Evolutionary conservation across 2,797 vertebrate species (phyloP), one percentile per base, ranked within the genome.

Genomic region (Carapus acus): DNA sequence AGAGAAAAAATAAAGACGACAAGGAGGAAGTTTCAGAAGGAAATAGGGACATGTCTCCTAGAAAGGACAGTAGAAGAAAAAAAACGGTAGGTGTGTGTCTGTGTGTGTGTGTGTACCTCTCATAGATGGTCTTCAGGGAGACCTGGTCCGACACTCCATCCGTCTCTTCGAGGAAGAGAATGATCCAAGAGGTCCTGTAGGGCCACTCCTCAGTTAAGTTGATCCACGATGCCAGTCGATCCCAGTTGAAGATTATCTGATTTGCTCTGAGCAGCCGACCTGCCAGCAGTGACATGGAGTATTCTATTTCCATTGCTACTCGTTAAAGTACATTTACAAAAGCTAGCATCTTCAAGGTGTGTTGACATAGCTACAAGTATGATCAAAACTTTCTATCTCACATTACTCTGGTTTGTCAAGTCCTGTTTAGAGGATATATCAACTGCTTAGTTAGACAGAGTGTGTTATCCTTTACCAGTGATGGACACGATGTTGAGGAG

Each of bases 121-220:
- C 96, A 51, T 99, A 99, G 74, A 98, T 93, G 45, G 87, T 87
- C 80, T 93, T 99, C 38, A 99, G 81, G 0, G 92, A 84, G 70
- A 91, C 83, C 42, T 94, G 93, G 71, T 97, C 95, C 0, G 92
- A 88, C 63, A 98, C 77, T 22, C 90, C 89, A 4, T 98, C 94
- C 0, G 89, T 93, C 81, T 99, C 96, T 71, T 98, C 96, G 73
- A 99, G 78, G 80, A 93, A 97, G 1, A 99, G 71, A 58, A 99
- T 97, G 68, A 99, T 91, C 96, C 96, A 99, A 0, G 96, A 99
- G 0, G 95, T 99, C 40, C 96, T 89, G 62, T 99, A 99, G 0
- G 96, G 96, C 96, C 96, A 99, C 81, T 98, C 93, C 70, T 99
- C 96, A 0, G 96, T 99, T 65, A 99, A 85, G 83, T 99, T 96